Conservation (phyloP, 2,113 vertebrate species). For the Anoplopoma fimbria region DNA sequence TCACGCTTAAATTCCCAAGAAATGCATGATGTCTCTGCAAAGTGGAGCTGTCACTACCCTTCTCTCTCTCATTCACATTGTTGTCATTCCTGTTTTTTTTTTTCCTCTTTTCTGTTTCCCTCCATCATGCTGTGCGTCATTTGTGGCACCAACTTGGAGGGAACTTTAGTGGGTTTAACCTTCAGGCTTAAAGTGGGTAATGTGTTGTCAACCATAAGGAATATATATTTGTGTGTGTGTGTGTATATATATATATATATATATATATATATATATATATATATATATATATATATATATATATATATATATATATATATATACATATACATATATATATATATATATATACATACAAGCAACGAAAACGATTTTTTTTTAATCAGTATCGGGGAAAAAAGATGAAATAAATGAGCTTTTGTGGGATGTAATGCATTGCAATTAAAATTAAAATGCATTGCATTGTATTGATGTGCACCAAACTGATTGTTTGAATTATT, state of each 20-base stretch:
- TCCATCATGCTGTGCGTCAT: slow-evolving; percentile 62
- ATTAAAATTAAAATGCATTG: background rate
- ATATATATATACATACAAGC: background rate
- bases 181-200: slow-evolving; percentile 51
- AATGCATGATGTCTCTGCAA: slow-evolving; percentile 71
- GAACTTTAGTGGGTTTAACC: slow-evolving; percentile 61
- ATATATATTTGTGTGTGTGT: no score
- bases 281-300: no score
- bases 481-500: background rate
- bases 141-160: slow-evolving; percentile 51
- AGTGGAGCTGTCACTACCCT: slow-evolving; percentile 64
- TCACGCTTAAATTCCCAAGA: slow-evolving; percentile 68
- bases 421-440: background rate
- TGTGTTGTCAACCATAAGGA: slow-evolving; percentile 48
- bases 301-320: no score
- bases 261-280: no score
- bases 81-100: slow-evolving; percentile 63
- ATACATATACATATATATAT: background rate
- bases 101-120: slow-evolving; percentile 45
- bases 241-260: no score
- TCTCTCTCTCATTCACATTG: slow-evolving; percentile 63
- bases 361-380: no score
- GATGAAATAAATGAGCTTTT: no score
- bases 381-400: no score
- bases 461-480: background rate